A percentile compares a stretch with the other conserved stretches of the same genome.
Evolutionary conservation across 1,140 invertebrate genomes (phyloP).

Genomic region (Phthorimaea operculella): DNA sequence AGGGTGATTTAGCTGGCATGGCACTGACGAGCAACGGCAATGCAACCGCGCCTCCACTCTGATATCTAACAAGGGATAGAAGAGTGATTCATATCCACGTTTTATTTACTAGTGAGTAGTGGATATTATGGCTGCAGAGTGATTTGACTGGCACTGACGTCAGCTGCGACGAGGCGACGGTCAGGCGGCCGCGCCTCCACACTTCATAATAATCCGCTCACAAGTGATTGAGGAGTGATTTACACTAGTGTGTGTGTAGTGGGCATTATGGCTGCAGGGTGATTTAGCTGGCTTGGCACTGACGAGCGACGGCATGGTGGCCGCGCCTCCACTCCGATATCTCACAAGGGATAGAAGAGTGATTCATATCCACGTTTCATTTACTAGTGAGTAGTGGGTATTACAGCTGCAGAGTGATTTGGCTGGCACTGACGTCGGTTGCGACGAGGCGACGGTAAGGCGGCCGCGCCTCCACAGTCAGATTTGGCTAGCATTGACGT

Average conservation of each 20-base stretch:
- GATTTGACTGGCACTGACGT: slow-evolving; percentile 37
- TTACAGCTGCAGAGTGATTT: slow-evolving; percentile 16
- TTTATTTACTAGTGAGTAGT: neutral
- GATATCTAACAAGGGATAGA: slow-evolving; percentile 33
- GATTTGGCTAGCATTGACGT: too few species aligned
- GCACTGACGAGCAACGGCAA: slow-evolving; percentile 37
- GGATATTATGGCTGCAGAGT: slow-evolving; percentile 13
- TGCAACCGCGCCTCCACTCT: slow-evolving; percentile 33
- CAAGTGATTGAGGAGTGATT: too few species aligned
- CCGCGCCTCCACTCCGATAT: slow-evolving; percentile 37
- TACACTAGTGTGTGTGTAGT: too few species aligned
- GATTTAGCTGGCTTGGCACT: slow-evolving; percentile 43
- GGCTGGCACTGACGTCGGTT: slow-evolving; percentile 37
- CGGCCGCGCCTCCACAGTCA: slow-evolving; percentile 32
- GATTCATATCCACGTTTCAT: neutral
- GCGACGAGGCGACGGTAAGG: slow-evolving; percentile 20
- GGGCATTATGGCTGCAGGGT: slow-evolving; percentile 13
- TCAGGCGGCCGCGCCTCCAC: slow-evolving; percentile 28
- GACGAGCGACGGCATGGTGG: slow-evolving; percentile 35
- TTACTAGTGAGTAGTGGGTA: neutral
- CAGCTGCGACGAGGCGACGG: slow-evolving; percentile 22
- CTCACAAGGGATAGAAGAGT: too few species aligned
- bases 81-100: neutral
- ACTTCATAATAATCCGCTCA: slow-evolving; percentile 29
- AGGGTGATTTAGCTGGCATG: slow-evolving; percentile 32